These are phyloP conservation scores for Poecilia velifera DNA, from an alignment of 2,797 vertebrate genomes.

Conservation along the genomic window DNA sequence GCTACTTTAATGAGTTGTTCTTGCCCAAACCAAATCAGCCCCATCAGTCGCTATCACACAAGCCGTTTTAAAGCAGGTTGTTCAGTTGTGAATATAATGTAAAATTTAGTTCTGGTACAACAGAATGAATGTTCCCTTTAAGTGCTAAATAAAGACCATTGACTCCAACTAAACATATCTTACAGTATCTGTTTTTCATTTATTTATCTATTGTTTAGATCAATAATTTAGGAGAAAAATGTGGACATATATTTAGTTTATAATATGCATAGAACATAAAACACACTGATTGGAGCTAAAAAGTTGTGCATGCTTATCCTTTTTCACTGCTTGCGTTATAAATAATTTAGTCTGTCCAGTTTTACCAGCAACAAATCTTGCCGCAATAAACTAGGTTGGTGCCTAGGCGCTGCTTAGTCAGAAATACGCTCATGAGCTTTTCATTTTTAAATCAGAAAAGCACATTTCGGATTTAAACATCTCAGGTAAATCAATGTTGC, in stretches of 20 bases:
- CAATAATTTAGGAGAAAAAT: neutral
- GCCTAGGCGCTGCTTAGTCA: neutral
- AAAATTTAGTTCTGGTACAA: neutral
- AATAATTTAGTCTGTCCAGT: neutral
- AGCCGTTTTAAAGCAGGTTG: neutral
- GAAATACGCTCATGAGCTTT: neutral
- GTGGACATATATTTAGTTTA: neutral
- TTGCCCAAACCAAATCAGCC: neutral
- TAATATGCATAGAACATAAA: neutral
- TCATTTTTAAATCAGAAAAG: neutral
- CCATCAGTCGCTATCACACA: neutral
- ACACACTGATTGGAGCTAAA: neutral
- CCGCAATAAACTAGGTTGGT: neutral
- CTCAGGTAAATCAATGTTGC: neutral
- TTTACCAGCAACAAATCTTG: neutral
- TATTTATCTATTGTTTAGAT: neutral
- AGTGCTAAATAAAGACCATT: neutral
- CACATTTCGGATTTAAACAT: neutral
- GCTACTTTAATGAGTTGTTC: neutral
- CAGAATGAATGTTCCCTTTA: neutral
- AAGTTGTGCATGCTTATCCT: neutral
- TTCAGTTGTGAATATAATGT: neutral
- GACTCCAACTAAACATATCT: neutral
- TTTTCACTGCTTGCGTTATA: neutral
- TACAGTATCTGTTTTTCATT: neutral